phyloP scores from a whole-genome alignment of 2,888 invertebrate species.

The Hyposoter dolosus region DNA sequence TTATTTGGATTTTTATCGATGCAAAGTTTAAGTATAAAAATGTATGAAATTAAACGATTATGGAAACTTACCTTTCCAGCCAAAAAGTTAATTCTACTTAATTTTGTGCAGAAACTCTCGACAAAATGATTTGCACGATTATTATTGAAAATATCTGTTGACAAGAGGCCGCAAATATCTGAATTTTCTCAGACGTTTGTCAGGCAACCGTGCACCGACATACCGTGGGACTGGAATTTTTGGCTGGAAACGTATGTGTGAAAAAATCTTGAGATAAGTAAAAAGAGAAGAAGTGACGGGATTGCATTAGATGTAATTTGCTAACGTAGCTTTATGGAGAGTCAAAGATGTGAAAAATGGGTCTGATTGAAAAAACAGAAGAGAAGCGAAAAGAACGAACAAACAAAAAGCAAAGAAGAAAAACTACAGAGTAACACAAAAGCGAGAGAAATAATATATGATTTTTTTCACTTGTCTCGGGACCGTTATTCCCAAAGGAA shows the following conservation, averaged over 20 bases:
- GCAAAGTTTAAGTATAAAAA: neutral
- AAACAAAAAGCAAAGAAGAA: slow-evolving; percentile 10
- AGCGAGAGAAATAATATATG: slow-evolving; percentile 50
- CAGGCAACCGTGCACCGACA: too few relatives aligned
- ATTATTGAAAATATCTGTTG: neutral
- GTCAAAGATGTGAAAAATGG: slow-evolving; percentile 49
- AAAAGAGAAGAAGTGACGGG: slow-evolving; percentile 31
- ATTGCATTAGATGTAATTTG: slow-evolving; percentile 55
- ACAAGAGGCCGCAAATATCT: neutral
- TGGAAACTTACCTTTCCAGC: neutral
- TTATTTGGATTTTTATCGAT: slow-evolving; percentile 15
- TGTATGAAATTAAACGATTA: slow-evolving; percentile 35
- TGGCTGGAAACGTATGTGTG: neutral
- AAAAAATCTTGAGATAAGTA: slow-evolving; percentile 24
- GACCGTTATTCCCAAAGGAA: slow-evolving; percentile 61
- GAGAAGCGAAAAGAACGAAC: slow-evolving; percentile 17
- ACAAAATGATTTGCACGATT: too few relatives aligned
- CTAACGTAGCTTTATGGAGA: slow-evolving; percentile 59
- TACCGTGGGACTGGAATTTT: neutral
- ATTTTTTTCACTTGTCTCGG: slow-evolving; percentile 57
- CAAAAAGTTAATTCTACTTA: neutral
- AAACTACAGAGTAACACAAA: slow-evolving; percentile 37
- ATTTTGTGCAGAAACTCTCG: neutral
- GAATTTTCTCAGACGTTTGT: neutral
- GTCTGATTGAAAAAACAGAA: slow-evolving; percentile 49